phyloP scores from a whole-genome alignment of 2,888 invertebrate genomes.

The Lutraria lutraria region DNA sequence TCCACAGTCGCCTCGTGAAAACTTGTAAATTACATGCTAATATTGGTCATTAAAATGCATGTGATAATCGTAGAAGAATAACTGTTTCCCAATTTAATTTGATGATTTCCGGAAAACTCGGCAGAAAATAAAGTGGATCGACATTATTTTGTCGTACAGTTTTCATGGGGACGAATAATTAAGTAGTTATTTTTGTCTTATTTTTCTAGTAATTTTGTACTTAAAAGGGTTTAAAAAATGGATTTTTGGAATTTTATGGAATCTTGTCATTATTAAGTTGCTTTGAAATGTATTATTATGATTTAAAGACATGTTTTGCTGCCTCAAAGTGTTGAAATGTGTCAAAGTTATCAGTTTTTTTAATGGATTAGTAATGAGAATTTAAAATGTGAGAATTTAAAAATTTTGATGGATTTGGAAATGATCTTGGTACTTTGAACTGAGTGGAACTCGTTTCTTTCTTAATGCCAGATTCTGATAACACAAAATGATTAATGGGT shows the following conservation, averaged over 20 bases:
- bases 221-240: neutral
- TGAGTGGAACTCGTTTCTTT: neutral
- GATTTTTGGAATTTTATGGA: neutral
- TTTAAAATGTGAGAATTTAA: too few species aligned
- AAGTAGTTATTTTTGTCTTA: neutral
- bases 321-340: neutral
- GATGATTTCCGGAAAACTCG: slow-evolving; percentile 12
- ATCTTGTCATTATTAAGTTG: too few species aligned
- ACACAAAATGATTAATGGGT: neutral
- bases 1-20: neutral
- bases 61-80: slow-evolving; percentile 1
- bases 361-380: too few species aligned
- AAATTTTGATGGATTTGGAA: neutral
- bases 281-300: too few species aligned
- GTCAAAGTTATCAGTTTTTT: neutral
- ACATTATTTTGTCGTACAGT: neutral
- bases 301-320: too few species aligned
- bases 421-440: neutral
- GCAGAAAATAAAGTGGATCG: neutral
- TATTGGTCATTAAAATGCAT: slow-evolving; percentile 13
- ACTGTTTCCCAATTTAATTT: slow-evolving; percentile 16
- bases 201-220: neutral
- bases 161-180: neutral
- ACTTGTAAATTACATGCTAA: slow-evolving; percentile 21
- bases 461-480: neutral